Percentiles rank a stretch among this genome's conserved stretches.
These are phyloP conservation scores for Diadema setosum DNA, from an alignment of 35 echinoderm and acorn worm genomes.

Conservation along the genomic window DNA sequence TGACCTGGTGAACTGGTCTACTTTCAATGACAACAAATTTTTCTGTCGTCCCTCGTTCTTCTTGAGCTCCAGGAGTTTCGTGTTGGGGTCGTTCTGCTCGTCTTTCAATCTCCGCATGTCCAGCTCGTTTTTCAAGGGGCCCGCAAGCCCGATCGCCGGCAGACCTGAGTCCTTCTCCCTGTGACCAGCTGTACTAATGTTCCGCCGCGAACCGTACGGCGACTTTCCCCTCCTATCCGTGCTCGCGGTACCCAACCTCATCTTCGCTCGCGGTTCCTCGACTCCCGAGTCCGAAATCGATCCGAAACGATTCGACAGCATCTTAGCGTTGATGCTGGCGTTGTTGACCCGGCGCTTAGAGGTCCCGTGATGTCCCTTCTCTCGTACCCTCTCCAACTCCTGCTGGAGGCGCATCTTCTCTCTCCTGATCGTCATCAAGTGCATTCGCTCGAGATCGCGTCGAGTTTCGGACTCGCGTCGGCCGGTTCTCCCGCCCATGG, in stretches of 20 bases:
- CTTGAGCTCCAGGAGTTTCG: not conserved
- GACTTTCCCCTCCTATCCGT: not conserved
- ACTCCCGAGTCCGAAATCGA: not conserved
- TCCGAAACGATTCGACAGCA: not conserved
- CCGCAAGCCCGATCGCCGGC: not conserved
- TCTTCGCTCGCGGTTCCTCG: not conserved
- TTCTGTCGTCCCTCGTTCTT: not conserved
- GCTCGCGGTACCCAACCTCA: not conserved
- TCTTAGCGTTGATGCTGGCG: constrained; percentile 4
- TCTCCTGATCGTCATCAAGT: constrained; percentile 75
- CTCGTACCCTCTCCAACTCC: constrained; percentile 66
- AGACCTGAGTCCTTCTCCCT: not conserved
- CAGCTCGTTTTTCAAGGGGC: not conserved
- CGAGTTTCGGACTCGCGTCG: constrained; percentile 22
- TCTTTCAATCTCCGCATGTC: not conserved
- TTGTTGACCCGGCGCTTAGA: not conserved
- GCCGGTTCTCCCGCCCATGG: not conserved
- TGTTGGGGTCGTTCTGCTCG: not conserved
- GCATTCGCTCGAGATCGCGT: constrained; percentile 70
- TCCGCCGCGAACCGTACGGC: not conserved
- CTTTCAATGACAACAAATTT: not conserved
- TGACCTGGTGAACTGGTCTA: constrained; percentile 25
- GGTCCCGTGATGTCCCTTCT: constrained; percentile 64
- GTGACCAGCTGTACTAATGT: not conserved
- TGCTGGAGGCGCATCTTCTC: constrained; percentile 79